phyloP scores from a whole-genome alignment of 2,888 invertebrate genomes.

The Cancer borealis region DNA sequence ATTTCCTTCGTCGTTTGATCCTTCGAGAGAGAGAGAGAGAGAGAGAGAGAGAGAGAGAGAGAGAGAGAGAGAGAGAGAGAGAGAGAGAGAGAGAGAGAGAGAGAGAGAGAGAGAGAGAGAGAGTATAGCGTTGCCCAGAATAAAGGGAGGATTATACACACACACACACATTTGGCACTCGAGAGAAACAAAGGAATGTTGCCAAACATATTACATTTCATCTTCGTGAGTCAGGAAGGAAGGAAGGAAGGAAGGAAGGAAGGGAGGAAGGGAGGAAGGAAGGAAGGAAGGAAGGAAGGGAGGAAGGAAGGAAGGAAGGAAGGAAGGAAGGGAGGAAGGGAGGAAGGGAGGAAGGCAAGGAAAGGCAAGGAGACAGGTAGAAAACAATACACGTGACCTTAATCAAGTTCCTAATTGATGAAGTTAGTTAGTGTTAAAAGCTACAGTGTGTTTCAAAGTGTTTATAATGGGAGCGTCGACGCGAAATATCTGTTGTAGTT shows the following conservation, averaged over 20 bases:
- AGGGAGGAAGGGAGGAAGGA: neutral
- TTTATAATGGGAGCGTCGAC: no score
- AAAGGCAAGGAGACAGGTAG: neutral
- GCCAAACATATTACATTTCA: neutral
- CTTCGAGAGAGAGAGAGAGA: neutral
- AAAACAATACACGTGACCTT: no score
- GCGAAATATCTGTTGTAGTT: no score
- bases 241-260: no score
- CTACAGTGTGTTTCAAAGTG: no score
- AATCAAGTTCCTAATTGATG: no score
- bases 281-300: neutral
- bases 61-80: slow-evolving; percentile 9
- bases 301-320: no score
- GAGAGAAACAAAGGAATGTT: neutral
- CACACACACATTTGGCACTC: neutral
- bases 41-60: slow-evolving; percentile 41
- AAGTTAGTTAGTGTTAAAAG: no score
- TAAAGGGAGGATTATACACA: neutral
- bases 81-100: slow-evolving; percentile 47
- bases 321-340: no score
- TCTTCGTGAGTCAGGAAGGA: neutral
- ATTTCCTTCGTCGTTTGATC: neutral
- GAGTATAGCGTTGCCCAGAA: no score
- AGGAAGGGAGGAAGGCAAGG: neutral
- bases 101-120: neutral